Conservation (phyloP, 2,113 vertebrate species). For the Drymodes brunneopygia region DNA sequence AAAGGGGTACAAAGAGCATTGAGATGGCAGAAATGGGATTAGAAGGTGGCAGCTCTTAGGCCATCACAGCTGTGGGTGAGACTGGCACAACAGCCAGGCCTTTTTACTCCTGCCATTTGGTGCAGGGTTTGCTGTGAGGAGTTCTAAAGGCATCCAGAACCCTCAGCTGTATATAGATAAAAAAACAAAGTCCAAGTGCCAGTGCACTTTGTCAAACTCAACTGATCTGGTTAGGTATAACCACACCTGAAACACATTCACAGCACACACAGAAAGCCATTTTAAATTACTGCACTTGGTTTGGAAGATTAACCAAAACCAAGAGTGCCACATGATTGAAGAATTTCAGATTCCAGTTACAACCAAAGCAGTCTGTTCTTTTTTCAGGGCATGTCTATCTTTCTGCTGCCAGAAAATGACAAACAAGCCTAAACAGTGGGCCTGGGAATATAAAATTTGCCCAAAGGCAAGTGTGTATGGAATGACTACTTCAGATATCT, state of each 20-base stretch:
- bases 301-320: not conserved
- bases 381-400: not conserved
- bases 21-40: not conserved
- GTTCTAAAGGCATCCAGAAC: not conserved
- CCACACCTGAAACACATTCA: not conserved
- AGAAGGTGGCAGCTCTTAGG: not conserved
- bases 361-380: not conserved
- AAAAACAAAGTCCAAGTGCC: not conserved
- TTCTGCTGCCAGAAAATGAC: not conserved
- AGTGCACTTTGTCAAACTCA: not conserved
- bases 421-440: not conserved
- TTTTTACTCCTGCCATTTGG: not conserved
- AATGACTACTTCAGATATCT: not conserved
- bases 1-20: fast-evolving
- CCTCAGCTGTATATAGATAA: not conserved
- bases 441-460: not conserved
- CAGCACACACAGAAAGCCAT: not conserved
- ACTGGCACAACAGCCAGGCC: not conserved
- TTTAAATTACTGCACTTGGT: not conserved
- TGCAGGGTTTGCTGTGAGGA: not conserved
- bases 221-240: not conserved
- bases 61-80: not conserved
- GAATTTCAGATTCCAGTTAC: not conserved
- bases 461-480: not conserved
- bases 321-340: not conserved